Base-by-base conservation (phyloP, 2,888 invertebrate genomes). In the Augochlorella aurata region DNA sequence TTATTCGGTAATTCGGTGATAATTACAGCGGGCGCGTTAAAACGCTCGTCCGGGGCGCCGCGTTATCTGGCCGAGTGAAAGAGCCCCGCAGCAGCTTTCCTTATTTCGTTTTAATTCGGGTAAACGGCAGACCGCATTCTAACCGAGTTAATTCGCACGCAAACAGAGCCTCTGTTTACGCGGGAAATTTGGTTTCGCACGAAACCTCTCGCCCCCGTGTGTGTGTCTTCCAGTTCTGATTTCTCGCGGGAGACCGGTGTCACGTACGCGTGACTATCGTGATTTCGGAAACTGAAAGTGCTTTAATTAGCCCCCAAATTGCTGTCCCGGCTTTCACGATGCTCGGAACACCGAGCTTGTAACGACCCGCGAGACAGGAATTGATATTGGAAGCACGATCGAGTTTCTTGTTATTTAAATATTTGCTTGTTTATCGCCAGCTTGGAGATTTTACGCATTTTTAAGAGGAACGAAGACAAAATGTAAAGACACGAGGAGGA, bases 81-180 rank as follows among this genome's bases (percentile, higher is more conserved):
- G 47, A 47, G 47, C 47, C 47, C 10, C 58, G 58, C 38, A 24
- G 14, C n/a, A 14, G 12, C 49, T 58, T 47, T n/a, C 21, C 68
- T 78, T 61, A 47, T 80, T 78, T 74, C 49, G 14, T 58, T 70
- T 52, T 58, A 49, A 68, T 49, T 44, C 61, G 4, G 52, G 63
- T 38, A 67, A 79, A 63, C 70, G 49, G 49, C 8, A 18, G 16
- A 38, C 18, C 49, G 67, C 47, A 24, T 68, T 81, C 65, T 45
- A 18, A 38, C 49, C 50, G 21, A 68, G 77, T 77, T 77, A 77
- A 77, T 77, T 81, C 74, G 21, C 63, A 54, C 54, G 77, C 71
- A 72, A 82, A 82, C 61, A 77, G 49, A 61, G 50, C 18, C n/a
- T 74, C 68, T 78, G 74, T 83, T 82, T 75, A 82, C 82, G 70